A percentile compares a stretch with the other conserved stretches of the same genome.
Conservation (phyloP, 2,888 invertebrate species). For the Thera britannica region DNA sequence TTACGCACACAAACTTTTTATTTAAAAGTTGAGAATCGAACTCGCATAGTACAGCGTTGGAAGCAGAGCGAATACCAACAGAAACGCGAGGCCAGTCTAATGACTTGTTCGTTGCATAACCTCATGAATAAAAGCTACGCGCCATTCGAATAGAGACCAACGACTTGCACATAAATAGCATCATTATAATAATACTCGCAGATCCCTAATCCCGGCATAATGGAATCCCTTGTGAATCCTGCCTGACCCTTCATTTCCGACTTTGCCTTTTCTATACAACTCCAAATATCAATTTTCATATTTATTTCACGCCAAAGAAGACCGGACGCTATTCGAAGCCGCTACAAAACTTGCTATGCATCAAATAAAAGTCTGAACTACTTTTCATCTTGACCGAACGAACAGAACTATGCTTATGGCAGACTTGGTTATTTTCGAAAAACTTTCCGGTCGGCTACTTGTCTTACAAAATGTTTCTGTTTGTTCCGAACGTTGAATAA, state of each 20-base stretch:
- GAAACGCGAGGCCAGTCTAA: background rate
- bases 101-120: background rate
- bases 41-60: too few relatives aligned
- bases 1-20: too few relatives aligned
- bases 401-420: slow-evolving; percentile 40
- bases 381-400: slow-evolving; percentile 36
- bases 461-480: slow-evolving; percentile 38
- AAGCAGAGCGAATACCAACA: too few relatives aligned
- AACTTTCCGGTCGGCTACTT: slow-evolving; percentile 41
- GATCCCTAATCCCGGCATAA: slow-evolving; percentile 18
- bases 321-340: slow-evolving; percentile 11
- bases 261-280: slow-evolving; percentile 20
- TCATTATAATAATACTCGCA: slow-evolving; percentile 18
- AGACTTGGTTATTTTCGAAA: slow-evolving; percentile 40
- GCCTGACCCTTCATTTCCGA: slow-evolving; percentile 26
- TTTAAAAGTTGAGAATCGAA: too few relatives aligned
- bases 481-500: slow-evolving; percentile 39
- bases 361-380: slow-evolving; percentile 35
- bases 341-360: slow-evolving; percentile 23
- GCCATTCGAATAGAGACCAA: background rate
- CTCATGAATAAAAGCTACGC: background rate
- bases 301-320: slow-evolving; percentile 26
- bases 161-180: slow-evolving; percentile 6
- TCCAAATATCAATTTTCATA: slow-evolving; percentile 32
- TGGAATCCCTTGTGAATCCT: slow-evolving; percentile 17